Evolutionary conservation across 2,113 vertebrate genomes (phyloP).

Genomic region (Leucopternis melanops): DNA sequence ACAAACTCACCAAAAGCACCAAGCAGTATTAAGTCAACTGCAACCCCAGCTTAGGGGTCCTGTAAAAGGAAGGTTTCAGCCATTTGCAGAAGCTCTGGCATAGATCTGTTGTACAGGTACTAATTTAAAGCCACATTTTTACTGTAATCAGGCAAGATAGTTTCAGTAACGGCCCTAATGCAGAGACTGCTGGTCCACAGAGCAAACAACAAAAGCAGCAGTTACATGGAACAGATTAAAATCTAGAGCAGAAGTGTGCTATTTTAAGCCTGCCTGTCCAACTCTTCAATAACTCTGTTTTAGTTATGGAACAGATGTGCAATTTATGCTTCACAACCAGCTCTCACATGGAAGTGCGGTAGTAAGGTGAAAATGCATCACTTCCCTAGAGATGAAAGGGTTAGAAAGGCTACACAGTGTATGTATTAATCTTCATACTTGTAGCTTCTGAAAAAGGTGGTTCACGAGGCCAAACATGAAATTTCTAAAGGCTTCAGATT

Average conservation of each 20-base stretch:
- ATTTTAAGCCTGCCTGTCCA: neutral
- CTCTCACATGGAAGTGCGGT: neutral
- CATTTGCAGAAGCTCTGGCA: constrained; percentile 25
- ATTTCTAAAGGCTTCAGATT: too few relatives aligned
- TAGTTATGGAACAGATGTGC: neutral
- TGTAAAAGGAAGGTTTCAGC: neutral
- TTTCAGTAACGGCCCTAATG: neutral
- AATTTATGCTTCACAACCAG: neutral
- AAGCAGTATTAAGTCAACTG: neutral
- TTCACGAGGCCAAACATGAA: too few relatives aligned
- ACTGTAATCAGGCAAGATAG: constrained; percentile 16
- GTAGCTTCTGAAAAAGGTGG: neutral
- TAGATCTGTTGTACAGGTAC: neutral
- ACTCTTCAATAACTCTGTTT: neutral
- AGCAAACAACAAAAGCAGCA: constrained; percentile 16
- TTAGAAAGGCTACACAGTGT: neutral
- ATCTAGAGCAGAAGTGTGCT: neutral
- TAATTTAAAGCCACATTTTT: constrained; percentile 5
- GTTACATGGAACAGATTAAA: neutral
- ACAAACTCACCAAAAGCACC: constrained; percentile 10
- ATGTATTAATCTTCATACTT: neutral
- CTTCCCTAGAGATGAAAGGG: neutral
- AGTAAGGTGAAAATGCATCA: neutral
- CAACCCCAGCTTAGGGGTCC: neutral
- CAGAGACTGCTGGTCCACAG: neutral